Evolutionary conservation across 2,888 invertebrate genomes (phyloP).

Genomic region (Cephus nigrinus): DNA sequence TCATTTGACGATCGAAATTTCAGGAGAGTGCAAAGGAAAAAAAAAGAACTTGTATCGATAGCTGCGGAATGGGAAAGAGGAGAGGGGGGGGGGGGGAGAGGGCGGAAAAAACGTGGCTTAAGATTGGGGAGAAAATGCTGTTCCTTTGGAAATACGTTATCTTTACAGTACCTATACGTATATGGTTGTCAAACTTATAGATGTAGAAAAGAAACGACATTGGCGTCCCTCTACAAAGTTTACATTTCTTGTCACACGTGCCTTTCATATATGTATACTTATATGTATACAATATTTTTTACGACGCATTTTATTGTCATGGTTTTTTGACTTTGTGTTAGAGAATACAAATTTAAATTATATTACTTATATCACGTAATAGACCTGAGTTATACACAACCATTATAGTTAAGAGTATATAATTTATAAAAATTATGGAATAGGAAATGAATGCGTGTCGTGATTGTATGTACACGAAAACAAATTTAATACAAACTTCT

Average conservation of each 20-base stretch:
- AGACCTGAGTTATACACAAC: too few species aligned
- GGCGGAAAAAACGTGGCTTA: too few species aligned
- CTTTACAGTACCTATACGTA: constrained; percentile 30
- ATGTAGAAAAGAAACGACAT: constrained; percentile 36
- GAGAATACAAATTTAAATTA: neutral
- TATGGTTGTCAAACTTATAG: constrained; percentile 51
- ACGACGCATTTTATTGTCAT: constrained; percentile 23
- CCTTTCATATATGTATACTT: constrained; percentile 11
- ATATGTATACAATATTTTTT: constrained; percentile 59
- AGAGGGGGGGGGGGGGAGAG: constrained; percentile 5
- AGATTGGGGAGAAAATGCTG: too few species aligned
- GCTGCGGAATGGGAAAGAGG: neutral
- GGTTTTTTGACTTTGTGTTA: neutral
- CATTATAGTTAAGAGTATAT: too few species aligned
- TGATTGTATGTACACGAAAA: too few species aligned
- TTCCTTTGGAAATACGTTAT: too few species aligned
- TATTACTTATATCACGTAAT: too few species aligned
- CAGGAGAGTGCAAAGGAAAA: too few species aligned
- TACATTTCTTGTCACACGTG: neutral
- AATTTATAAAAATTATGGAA: too few species aligned
- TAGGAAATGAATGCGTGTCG: too few species aligned
- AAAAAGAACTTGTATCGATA: too few species aligned
- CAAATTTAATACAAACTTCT: neutral
- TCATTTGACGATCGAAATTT: too few species aligned
- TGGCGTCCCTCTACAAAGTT: constrained; percentile 36